A percentile compares a stretch with the other conserved stretches of the same genome.
Conservation (phyloP, 2,797 vertebrate genomes). For the Margarornis squamiger region DNA sequence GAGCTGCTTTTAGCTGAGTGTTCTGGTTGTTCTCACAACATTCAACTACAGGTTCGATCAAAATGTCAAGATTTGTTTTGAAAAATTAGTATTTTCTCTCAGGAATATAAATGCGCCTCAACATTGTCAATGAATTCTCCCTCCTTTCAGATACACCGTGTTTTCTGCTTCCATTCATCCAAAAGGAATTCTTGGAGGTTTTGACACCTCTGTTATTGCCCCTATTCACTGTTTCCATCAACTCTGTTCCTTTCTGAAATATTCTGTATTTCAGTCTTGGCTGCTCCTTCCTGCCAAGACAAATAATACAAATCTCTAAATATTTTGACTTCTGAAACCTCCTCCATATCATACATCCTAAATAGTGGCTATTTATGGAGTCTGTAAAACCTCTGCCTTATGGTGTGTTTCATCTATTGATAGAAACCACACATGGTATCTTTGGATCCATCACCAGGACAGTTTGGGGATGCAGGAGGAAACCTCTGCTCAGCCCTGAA, state of each 20-base stretch:
- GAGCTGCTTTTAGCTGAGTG: slow-evolving; percentile 18
- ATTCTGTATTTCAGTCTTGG: not conserved
- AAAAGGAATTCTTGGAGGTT: not conserved
- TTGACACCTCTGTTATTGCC: not conserved
- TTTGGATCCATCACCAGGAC: not conserved
- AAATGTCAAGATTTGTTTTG: slow-evolving; percentile 10
- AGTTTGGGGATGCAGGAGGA: not conserved
- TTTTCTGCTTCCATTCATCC: not conserved
- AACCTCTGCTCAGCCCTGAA: not conserved
- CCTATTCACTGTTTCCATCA: slow-evolving; percentile 14
- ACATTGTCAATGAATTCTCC: not conserved
- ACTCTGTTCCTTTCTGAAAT: not conserved
- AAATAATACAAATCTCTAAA: slow-evolving; percentile 54
- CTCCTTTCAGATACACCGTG: not conserved
- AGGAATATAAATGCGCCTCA: not conserved
- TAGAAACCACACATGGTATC: slow-evolving; percentile 18
- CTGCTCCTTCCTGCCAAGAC: slow-evolving; percentile 33
- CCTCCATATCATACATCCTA: slow-evolving; percentile 28
- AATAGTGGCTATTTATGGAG: slow-evolving; percentile 37
- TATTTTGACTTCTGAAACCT: slow-evolving; percentile 60
- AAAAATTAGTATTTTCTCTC: slow-evolving; percentile 1
- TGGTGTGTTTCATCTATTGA: slow-evolving; percentile 19
- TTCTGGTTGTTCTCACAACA: not conserved
- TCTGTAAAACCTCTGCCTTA: slow-evolving; percentile 12
- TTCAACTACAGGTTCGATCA: not conserved